These are phyloP conservation scores for Cetonia aurata DNA, from an alignment of 2,888 invertebrate genomes.

Conservation along the genomic window DNA sequence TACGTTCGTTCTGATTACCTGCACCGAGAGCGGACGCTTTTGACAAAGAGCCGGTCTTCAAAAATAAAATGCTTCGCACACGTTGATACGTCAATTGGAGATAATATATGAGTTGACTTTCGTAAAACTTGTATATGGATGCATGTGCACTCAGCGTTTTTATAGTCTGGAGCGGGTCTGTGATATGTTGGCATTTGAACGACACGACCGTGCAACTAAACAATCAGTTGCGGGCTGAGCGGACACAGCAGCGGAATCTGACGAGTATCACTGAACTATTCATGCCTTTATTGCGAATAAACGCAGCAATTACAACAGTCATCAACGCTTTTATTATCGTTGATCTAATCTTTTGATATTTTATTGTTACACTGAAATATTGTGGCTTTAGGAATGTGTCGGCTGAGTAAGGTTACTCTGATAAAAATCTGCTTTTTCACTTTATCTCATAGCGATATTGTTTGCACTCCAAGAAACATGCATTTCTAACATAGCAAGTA, in stretches of 20 bases:
- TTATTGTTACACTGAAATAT: too few species aligned
- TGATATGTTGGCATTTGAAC: constrained; percentile 42
- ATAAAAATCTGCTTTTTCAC: too few species aligned
- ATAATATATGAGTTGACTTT: constrained; percentile 61
- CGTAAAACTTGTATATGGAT: constrained; percentile 58
- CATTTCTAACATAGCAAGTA: too few species aligned
- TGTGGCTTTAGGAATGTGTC: too few species aligned
- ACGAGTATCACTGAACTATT: constrained; percentile 22
- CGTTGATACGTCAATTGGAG: constrained; percentile 62
- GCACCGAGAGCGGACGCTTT: constrained; percentile 12
- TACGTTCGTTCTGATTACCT: constrained; percentile 33
- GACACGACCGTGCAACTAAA: constrained; percentile 33
- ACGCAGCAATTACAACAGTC: not conserved
- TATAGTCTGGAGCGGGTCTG: constrained; percentile 30
- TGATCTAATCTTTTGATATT: too few species aligned
- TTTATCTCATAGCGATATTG: too few species aligned
- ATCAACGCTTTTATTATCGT: too few species aligned
- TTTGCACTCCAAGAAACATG: too few species aligned
- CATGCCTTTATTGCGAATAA: not conserved
- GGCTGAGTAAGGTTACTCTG: too few species aligned
- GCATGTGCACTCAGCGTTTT: constrained; percentile 34
- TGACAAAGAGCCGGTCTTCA: constrained; percentile 58
- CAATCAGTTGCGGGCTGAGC: constrained; percentile 12
- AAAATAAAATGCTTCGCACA: constrained; percentile 63
- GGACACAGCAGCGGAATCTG: constrained; percentile 21